Percentiles rank a stretch among this genome's conserved stretches.
These are phyloP conservation scores for Cryptoprocta ferox DNA, from an alignment of 2,797 vertebrate species.

Conservation along the genomic window DNA sequence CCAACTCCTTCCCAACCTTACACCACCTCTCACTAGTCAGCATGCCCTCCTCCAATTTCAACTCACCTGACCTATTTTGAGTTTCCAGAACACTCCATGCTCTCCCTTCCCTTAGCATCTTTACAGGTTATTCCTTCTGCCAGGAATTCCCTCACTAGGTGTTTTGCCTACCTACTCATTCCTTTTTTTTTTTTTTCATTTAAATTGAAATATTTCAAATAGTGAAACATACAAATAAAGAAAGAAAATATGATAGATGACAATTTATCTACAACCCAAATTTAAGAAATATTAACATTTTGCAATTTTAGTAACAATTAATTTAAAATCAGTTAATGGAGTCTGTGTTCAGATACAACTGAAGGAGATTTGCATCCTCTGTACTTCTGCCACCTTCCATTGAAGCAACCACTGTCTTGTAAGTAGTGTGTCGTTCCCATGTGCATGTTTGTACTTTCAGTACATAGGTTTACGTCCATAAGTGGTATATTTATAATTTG, in stretches of 20 bases:
- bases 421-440: background rate
- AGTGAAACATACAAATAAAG: background rate
- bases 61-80: background rate
- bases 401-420: background rate
- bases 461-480: conserved; percentile 23
- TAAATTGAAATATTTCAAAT: background rate
- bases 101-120: background rate
- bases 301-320: background rate
- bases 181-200: background rate
- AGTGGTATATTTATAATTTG: conserved; percentile 11
- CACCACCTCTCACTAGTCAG: background rate
- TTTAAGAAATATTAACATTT: conserved; percentile 12
- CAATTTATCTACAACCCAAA: background rate
- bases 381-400: background rate
- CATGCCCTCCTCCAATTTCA: background rate
- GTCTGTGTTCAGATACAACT: background rate
- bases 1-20: background rate
- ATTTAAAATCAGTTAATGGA: background rate
- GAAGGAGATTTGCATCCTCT: background rate
- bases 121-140: background rate
- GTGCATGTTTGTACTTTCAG: background rate
- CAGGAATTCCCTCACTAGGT: background rate
- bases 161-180: background rate
- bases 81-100: background rate
- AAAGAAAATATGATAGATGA: background rate